Percentiles rank a stretch among this genome's conserved stretches.
phyloP scores from a whole-genome alignment of 2,888 invertebrate species.

The Drosophila atroscutellata region DNA sequence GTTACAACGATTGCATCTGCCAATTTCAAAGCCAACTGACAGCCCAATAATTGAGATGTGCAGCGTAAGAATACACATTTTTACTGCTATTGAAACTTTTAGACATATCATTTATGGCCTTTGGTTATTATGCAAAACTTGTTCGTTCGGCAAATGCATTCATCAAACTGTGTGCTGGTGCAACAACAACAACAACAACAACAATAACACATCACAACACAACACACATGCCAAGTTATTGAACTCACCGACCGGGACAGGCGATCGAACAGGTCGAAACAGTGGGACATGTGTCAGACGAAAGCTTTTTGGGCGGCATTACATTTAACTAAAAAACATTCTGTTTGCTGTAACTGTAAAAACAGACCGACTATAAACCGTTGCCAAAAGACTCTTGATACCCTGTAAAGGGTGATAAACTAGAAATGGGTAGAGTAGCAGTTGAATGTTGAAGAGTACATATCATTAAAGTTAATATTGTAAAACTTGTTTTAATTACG shows the following conservation, averaged over 20 bases:
- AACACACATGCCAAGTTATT: slow-evolving; percentile 61
- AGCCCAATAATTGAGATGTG: slow-evolving; percentile 65
- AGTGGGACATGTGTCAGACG: slow-evolving; percentile 63
- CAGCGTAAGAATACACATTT: slow-evolving; percentile 43
- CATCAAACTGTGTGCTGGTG: slow-evolving; percentile 59
- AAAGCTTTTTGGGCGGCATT: slow-evolving; percentile 60
- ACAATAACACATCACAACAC: slow-evolving; percentile 1
- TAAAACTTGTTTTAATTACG: background rate
- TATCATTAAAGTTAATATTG: background rate
- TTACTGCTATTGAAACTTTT: slow-evolving; percentile 53
- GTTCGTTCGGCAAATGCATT: slow-evolving; percentile 72
- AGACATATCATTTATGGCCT: slow-evolving; percentile 63
- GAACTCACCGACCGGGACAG: slow-evolving; percentile 68
- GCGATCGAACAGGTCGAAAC: slow-evolving; percentile 53
- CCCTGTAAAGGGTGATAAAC: slow-evolving; percentile 1
- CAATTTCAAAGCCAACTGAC: slow-evolving; percentile 52
- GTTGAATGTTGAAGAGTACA: background rate
- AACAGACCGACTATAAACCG: slow-evolving; percentile 8
- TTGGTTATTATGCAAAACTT: slow-evolving; percentile 78
- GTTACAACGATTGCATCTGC: slow-evolving; percentile 63
- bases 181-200: background rate
- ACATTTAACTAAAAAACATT: slow-evolving; percentile 29
- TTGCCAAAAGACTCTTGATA: slow-evolving; percentile 18
- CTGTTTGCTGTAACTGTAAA: slow-evolving; percentile 46
- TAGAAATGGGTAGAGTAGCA: background rate